Conservation (phyloP, 1,140 invertebrate genomes). For the Apis dorsata region DNA sequence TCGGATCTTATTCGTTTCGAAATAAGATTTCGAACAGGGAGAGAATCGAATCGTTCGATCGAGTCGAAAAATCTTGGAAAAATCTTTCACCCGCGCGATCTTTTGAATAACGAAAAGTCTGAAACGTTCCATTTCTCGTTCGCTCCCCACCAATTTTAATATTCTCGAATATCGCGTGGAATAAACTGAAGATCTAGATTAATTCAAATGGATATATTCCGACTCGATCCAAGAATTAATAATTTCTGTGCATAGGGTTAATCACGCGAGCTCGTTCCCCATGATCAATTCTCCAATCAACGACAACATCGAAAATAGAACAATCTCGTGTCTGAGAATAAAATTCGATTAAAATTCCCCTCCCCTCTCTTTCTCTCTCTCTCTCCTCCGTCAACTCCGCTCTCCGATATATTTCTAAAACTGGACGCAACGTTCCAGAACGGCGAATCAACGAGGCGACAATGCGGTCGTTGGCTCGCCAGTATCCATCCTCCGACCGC, state of each 20-base stretch:
- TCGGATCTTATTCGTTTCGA: constrained; percentile 26
- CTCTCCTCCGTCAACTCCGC: not conserved
- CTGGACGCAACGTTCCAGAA: not conserved
- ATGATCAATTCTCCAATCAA: not conserved
- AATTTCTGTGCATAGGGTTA: no score
- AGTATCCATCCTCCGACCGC: constrained; percentile 20
- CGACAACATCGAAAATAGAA: not conserved
- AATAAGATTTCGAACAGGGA: constrained; percentile 28
- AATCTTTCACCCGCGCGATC: no score
- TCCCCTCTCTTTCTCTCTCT: no score
- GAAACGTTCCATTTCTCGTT: no score
- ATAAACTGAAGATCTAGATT: no score
- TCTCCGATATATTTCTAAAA: not conserved
- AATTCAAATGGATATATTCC: no score
- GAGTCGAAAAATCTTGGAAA: not conserved
- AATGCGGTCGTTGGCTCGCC: not conserved
- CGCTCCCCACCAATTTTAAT: no score
- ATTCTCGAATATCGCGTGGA: no score
- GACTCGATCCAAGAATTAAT: no score
- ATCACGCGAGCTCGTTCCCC: no score
- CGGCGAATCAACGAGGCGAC: constrained; percentile 10
- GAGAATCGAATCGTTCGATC: not conserved
- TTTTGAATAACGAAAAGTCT: no score
- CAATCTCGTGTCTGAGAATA: not conserved
- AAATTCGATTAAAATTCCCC: not conserved